A percentile compares a stretch with the other conserved stretches of the same genome.
phyloP scores from a whole-genome alignment of 1,140 invertebrate species.

The Penaeus indicus region DNA sequence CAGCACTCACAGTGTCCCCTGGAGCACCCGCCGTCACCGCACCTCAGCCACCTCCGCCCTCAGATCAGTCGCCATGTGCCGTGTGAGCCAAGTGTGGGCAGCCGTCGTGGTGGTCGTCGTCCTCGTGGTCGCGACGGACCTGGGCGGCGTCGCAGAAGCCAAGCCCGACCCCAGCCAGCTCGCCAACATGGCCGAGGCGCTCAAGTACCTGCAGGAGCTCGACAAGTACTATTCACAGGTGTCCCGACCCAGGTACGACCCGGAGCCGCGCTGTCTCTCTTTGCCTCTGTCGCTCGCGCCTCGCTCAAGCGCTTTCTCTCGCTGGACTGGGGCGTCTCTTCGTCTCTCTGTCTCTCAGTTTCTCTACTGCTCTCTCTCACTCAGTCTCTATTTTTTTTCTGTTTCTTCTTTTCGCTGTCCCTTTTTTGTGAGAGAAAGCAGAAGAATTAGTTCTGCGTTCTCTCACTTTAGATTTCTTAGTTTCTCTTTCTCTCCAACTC shows the following conservation, averaged over 20 bases:
- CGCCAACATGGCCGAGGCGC: slow-evolving; percentile 73
- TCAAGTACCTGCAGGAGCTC: slow-evolving; percentile 74
- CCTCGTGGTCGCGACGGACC: slow-evolving; percentile 23
- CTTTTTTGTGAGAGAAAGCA: no score
- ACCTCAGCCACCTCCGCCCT: background rate
- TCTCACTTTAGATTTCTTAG: no score
- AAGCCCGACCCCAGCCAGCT: slow-evolving; percentile 67
- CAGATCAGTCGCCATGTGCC: slow-evolving; percentile 20
- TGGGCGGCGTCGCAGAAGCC: slow-evolving; percentile 42
- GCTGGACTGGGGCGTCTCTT: no score
- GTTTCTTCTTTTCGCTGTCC: no score
- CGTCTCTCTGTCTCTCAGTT: no score
- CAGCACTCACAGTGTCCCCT: background rate
- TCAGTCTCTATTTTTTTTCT: no score
- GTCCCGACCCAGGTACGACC: slow-evolving; percentile 74
- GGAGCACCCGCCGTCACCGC: background rate
- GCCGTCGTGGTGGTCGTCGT: slow-evolving; percentile 46
- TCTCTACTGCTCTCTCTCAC: no score
- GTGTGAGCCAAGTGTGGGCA: slow-evolving; percentile 38
- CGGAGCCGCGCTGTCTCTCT: background rate
- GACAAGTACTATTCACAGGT: slow-evolving; percentile 75
- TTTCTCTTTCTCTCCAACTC: no score
- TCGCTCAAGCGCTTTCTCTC: background rate
- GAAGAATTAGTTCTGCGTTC: no score
- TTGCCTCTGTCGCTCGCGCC: background rate